phyloP scores from a whole-genome alignment of 2,113 vertebrate genomes.

The Herpailurus yagouaroundi region DNA sequence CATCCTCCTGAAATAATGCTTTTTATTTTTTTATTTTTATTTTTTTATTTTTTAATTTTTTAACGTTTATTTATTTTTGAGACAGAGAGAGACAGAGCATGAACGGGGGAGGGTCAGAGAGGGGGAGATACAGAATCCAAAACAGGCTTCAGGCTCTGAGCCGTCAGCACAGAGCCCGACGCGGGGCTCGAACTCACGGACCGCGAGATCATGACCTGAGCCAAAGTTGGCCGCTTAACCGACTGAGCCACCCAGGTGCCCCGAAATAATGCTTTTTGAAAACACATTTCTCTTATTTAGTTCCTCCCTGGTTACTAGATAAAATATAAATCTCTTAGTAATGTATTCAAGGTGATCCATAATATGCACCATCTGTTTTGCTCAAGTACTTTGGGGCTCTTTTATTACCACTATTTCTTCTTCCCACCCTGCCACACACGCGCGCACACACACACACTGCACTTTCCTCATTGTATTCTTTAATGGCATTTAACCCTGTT shows the following conservation, averaged over 20 bases:
- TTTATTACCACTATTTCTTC: not conserved
- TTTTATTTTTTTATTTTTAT: no score
- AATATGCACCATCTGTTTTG: not conserved
- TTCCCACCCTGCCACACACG: not conserved
- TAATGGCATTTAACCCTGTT: not conserved
- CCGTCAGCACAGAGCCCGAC: no score
- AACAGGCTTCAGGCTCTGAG: no score
- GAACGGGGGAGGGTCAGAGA: no score
- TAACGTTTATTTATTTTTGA: no score
- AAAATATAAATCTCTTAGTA: not conserved
- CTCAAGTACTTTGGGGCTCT: not conserved
- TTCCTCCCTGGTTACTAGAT: not conserved
- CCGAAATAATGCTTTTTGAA: not conserved
- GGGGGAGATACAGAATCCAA: no score
- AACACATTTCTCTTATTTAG: not conserved
- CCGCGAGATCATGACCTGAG: no score
- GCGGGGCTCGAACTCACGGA: no score
- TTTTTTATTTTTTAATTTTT: no score
- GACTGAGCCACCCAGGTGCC: no score
- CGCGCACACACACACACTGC: not conserved
- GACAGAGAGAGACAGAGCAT: no score
- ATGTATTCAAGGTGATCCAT: not conserved
- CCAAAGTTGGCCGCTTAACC: no score
- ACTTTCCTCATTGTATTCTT: not conserved
- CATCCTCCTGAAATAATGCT: not conserved